Percentiles rank a stretch among this genome's conserved stretches.
Conservation (phyloP, 2,113 vertebrate species). For the Gila orcuttii region DNA sequence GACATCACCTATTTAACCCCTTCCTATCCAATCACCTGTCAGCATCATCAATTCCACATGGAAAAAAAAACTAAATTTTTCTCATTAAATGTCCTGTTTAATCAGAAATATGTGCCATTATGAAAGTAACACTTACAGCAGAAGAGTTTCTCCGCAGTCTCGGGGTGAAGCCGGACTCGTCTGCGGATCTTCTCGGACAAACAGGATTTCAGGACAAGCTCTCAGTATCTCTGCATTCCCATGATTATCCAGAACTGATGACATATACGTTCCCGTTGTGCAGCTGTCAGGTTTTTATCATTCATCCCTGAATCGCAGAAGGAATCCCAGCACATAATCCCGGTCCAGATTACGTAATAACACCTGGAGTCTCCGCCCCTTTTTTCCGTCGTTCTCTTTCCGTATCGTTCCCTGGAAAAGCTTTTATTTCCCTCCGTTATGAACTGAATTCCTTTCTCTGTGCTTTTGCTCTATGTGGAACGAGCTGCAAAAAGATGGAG, state of each 20-base stretch:
- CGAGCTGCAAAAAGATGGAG: constrained; percentile 46
- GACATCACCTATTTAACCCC: neutral
- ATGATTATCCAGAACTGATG: constrained; percentile 2
- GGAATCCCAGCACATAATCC: constrained; percentile 20
- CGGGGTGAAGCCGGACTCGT: neutral
- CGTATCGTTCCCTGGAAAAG: neutral
- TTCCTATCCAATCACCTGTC: neutral
- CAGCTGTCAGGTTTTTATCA: neutral
- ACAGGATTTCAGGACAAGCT: neutral
- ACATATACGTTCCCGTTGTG: neutral
- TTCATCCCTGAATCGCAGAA: neutral
- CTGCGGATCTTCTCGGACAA: neutral
- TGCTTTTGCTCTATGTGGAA: constrained; percentile 28
- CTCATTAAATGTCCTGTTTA: neutral
- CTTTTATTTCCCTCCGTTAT: constrained; percentile 1
- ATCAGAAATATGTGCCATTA: neutral
- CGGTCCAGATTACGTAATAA: constrained; percentile 44
- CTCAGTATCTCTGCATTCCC: constrained; percentile 6
- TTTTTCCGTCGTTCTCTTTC: neutral
- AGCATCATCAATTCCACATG: neutral
- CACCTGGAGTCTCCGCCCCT: constrained; percentile 13
- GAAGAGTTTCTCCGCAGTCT: constrained; percentile 2
- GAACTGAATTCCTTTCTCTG: neutral
- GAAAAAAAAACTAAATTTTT: neutral
- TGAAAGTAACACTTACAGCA: constrained; percentile 8